A percentile compares a stretch with the other conserved stretches of the same genome.
Conservation (phyloP, 2,888 invertebrate genomes). For the Mimumesa dahlbomi region DNA sequence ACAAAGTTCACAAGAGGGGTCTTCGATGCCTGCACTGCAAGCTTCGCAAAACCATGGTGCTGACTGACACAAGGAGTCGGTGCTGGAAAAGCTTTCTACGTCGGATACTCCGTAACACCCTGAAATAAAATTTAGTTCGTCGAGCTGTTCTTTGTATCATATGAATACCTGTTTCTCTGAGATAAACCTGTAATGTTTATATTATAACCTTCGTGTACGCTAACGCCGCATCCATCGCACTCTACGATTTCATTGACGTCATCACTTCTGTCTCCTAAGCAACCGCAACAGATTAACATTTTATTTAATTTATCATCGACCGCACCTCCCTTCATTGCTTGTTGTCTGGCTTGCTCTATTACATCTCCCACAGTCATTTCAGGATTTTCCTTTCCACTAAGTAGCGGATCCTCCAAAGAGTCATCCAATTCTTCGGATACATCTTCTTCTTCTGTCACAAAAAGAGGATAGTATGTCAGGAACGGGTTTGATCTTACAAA, state of each 20-base stretch:
- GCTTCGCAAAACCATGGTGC: conserved; percentile 99
- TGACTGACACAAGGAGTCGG: conserved; percentile 96
- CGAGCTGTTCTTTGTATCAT: not conserved
- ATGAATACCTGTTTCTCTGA: too few species aligned
- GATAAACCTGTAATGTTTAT: too few species aligned
- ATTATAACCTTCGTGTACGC: conserved; percentile 93
- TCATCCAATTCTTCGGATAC: conserved; percentile 75
- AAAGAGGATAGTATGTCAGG: not conserved
- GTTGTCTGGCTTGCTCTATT: conserved; percentile 81
- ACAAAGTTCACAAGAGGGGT: conserved; percentile 97
- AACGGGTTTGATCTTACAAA: conserved; percentile 3
- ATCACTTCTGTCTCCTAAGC: conserved; percentile 95
- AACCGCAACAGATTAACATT: conserved; percentile 94
- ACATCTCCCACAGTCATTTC: conserved; percentile 81
- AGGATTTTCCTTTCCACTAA: conserved; percentile 74
- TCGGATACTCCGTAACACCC: conserved; percentile 97
- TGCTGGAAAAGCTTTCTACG: conserved; percentile 93
- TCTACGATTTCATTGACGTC: conserved; percentile 98
- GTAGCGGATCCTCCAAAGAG: conserved; percentile 78
- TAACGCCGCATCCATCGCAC: conserved; percentile 97
- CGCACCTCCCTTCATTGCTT: conserved; percentile 78
- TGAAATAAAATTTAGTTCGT: conserved; percentile 66
- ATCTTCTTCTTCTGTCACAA: conserved; percentile 43
- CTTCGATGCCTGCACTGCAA: conserved; percentile 93
- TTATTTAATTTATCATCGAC: conserved; percentile 83